A percentile compares a stretch with the other conserved stretches of the same genome.
phyloP scores from a whole-genome alignment of 1,140 invertebrate genomes.

The Macrobrachium nipponense region DNA sequence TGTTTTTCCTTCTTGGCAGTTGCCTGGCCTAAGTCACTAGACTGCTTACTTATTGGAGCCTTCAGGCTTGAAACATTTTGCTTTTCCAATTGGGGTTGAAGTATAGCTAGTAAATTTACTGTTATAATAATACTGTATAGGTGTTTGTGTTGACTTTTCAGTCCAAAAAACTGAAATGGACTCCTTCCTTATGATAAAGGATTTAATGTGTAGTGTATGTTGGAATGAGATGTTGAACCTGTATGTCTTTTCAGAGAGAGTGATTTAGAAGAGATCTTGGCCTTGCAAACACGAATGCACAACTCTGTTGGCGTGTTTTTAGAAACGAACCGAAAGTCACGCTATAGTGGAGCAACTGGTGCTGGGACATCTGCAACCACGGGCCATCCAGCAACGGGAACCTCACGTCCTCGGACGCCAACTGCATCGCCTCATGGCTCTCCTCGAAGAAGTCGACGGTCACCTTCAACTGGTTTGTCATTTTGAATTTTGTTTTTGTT shows the following conservation, averaged over 20 bases:
- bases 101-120: too few species aligned
- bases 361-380: neutral
- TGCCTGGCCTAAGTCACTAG: too few species aligned
- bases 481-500: neutral
- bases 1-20: too few species aligned
- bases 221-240: neutral
- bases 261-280: conserved; percentile 76
- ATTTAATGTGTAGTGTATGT: too few species aligned
- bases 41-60: too few species aligned
- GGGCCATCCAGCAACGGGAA: conserved; percentile 21
- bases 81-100: too few species aligned
- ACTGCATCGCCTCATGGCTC: conserved; percentile 63
- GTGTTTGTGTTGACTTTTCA: too few species aligned
- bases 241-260: conserved; percentile 70
- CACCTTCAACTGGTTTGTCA: conserved; percentile 49
- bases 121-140: too few species aligned
- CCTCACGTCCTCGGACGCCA: conserved; percentile 58
- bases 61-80: too few species aligned
- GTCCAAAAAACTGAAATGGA: too few species aligned
- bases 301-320: conserved; percentile 77
- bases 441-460: conserved; percentile 52
- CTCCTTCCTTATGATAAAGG: too few species aligned
- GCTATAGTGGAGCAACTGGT: neutral
- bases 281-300: conserved; percentile 75
- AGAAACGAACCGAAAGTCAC: conserved; percentile 66